Evolutionary conservation across 2,797 vertebrate genomes (phyloP), one percentile per base, ranked within the genome.

Genomic region (Todus mexicanus): DNA sequence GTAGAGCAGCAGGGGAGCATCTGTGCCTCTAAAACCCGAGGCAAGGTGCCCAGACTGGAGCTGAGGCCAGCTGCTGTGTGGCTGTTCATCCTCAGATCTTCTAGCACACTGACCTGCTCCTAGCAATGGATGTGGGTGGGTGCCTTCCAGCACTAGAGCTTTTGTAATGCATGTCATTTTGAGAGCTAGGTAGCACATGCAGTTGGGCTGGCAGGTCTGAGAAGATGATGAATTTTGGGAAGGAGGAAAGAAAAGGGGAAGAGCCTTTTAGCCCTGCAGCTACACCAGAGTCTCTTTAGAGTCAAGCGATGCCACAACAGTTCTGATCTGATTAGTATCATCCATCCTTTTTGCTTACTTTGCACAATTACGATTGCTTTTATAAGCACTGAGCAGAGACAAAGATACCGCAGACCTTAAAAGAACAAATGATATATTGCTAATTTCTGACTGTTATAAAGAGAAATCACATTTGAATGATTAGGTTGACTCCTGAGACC

Each of bases 401-500:
- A n/a, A 94, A 88, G 68, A 82, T 43, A 84, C 37, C 38, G 56
- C 27, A 82, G 66, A 83, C 61, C 74, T 81, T 84, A 64, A 69
- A 89, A 90, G 84, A 89, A 88, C 40, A 81, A 92, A 81, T 84
- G 29, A 92, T 79, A 29, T 83, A 78, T 71, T 90, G 83, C 71
- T 96, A 61, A 91, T 91, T 87, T 95, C 79, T 78, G n/a, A 81
- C 47, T 40, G 43, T 70, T 72, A 83, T 11, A 87, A 73, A 82
- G 45, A 74, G 66, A 70, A 63, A 78, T 87, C 81, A 85, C 50
- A 75, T 94, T 66, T 83, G 82, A 92, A 92, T 50, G 53, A 93
- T 38, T 51, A 81, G 79, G 82, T 89, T 93, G 88, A 93, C 89
- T 93, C 76, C 40, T 53, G 63, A 93, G 72, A 89, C 70, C 72